Conservation (phyloP, 2,888 invertebrate species). For the Eupithecia dodoneata region DNA sequence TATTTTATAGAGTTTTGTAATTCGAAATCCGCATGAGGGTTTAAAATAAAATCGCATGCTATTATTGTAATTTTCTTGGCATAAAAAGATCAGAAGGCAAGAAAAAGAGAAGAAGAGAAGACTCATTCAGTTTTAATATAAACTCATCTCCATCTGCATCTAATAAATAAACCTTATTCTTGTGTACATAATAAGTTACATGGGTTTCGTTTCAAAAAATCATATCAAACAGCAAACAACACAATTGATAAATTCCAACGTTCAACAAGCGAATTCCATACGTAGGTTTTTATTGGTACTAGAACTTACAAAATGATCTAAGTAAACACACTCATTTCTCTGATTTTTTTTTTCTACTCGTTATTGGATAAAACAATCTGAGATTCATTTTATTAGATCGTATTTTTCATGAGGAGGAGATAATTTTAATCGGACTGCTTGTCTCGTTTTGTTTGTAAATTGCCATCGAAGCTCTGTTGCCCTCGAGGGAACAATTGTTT, state of each 20-base stretch:
- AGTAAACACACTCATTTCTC: neutral
- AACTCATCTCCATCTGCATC: neutral
- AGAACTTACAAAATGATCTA: neutral
- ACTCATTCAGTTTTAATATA: neutral
- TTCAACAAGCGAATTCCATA: neutral
- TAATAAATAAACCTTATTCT: neutral
- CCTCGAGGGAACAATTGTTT: slow-evolving; percentile 68
- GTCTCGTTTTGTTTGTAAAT: slow-evolving; percentile 58
- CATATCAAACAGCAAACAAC: neutral
- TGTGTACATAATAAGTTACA: neutral
- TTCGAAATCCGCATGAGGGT: neutral
- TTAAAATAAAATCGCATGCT: neutral
- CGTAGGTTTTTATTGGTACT: neutral
- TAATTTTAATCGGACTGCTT: slow-evolving; percentile 35
- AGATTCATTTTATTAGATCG: slow-evolving; percentile 9
- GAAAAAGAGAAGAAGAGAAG: no score
- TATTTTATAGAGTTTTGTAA: no score
- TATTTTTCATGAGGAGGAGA: slow-evolving; percentile 30
- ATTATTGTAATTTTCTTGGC: neutral
- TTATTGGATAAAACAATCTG: slow-evolving; percentile 10
- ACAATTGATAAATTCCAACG: neutral
- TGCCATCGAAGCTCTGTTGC: slow-evolving; percentile 62
- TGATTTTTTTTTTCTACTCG: slow-evolving; percentile 5
- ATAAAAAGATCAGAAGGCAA: neutral
- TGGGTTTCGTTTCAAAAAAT: neutral